Evolutionary conservation across 2,113 vertebrate genomes (phyloP), one percentile per base, ranked within the genome.

Genomic region (Antigone vipio): DNA sequence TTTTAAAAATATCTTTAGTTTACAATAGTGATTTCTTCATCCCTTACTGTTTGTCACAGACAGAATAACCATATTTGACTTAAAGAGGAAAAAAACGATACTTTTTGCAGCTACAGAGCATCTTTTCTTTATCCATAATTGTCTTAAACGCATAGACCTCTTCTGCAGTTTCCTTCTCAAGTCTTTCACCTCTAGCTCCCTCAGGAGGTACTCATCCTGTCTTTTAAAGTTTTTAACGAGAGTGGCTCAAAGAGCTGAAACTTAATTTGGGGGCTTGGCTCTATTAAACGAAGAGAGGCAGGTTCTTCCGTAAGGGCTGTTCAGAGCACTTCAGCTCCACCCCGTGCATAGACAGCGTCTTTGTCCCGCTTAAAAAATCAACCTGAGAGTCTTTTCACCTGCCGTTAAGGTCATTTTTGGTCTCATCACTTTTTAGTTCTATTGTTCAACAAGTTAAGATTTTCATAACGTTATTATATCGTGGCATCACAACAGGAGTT

Each of bases 271-370:
- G 14, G 19, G 12, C 50, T 88, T 77, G 47, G 19, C 22, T 88
- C 10, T 42, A 2, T 42, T 49, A 45, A 83, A 66, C 34, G 34
- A 76, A 45, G 72, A 80, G 68, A 34, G n/a, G 35, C 75, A 62
- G 53, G n/a, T 63, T 74, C 83, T 74, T 88, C 75, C 67, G 77
- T 20, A 17, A 38, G 47, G 71, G 35, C 53, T 83, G 1, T 56
- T 44, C 16, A 23, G 53, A 60, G 47, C 26, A 0, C 32, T 58
- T 53, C 34, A 40, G 55, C 50, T 20, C 1, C 64, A 32, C 49
- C 12, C 40, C 0, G 0, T 47, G 12, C 6, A 2, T 3, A 16
- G 29, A 9, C 59, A 27, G 6, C 12, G 24, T 27, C 79, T 76
- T 71, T 32, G 44, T 71, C 44, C 53, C 23, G 9, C 91, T 62